These are phyloP conservation scores for Brenthis hecate DNA, from an alignment of 2,888 invertebrate genomes.

Conservation along the genomic window DNA sequence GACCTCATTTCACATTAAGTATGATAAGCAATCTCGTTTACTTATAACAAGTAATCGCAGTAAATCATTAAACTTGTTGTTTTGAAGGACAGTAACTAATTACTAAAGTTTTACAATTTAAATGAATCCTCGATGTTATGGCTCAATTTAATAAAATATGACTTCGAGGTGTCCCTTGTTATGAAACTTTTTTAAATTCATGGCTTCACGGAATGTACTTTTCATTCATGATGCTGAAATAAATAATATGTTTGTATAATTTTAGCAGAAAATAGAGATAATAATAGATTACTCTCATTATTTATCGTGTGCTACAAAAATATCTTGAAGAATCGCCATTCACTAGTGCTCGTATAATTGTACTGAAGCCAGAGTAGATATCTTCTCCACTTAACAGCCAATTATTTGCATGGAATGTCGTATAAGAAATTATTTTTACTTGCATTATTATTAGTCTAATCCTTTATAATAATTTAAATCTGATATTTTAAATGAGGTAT, in stretches of 20 bases:
- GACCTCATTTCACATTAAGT: not conserved
- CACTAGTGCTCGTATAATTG: not conserved
- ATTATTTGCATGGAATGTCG: not conserved
- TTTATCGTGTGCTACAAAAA: conserved; percentile 24
- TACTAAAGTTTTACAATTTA: conserved; percentile 34
- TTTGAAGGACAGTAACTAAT: conserved; percentile 27
- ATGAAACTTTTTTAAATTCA: conserved; percentile 19
- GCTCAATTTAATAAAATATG: conserved; percentile 25
- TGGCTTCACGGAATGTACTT: conserved; percentile 1
- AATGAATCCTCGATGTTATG: conserved; percentile 19
- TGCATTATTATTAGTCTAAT: not conserved
- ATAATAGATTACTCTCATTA: conserved; percentile 8
- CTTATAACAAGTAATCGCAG: conserved; percentile 10
- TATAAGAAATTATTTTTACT: not conserved
- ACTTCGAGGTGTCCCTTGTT: conserved; percentile 10
- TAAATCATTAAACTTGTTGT: conserved; percentile 31
- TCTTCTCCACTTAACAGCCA: not conserved
- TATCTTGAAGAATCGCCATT: not conserved
- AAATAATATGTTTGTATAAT: conserved; percentile 2
- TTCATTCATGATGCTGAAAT: not conserved
- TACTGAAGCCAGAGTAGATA: conserved; percentile 4
- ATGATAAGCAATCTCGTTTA: not conserved
- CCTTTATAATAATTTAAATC: too few species aligned
- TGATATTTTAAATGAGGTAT: too few species aligned
- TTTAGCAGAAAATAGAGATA: not conserved